A percentile compares a stretch with the other conserved stretches of the same genome.
phyloP scores from a whole-genome alignment of 1,140 invertebrate genomes.

The fruit fly (Drosophila melanogaster) region DNA sequence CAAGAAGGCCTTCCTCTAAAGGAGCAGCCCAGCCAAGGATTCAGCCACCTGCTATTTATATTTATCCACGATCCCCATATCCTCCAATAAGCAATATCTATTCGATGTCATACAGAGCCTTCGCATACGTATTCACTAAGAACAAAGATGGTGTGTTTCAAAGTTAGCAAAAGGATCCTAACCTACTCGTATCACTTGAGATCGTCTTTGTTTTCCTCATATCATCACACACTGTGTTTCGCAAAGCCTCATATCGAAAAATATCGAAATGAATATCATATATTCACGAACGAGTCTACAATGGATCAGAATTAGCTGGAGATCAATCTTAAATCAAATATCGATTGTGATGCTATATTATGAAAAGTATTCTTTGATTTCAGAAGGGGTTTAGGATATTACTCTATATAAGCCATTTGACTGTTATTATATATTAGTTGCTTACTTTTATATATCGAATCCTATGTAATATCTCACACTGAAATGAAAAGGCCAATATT shows the following conservation, averaged over 20 bases:
- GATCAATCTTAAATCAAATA: conserved; percentile 1
- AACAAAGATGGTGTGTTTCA: conserved; percentile 8
- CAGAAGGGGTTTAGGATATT: no score
- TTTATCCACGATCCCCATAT: conserved; percentile 9
- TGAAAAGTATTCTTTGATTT: conserved; percentile 1
- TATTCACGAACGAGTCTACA: conserved; percentile 6
- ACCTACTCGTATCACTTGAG: background rate
- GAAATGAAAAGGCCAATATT: background rate
- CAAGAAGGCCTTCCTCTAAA: conserved; percentile 72
- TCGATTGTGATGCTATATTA: conserved; percentile 8
- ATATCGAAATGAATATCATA: conserved; percentile 26
- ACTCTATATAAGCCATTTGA: background rate
- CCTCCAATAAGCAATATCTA: conserved; percentile 69
- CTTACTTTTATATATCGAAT: background rate
- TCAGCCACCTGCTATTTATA: conserved; percentile 38
- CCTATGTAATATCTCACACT: background rate
- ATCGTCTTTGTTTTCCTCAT: conserved; percentile 4
- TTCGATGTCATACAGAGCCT: conserved; percentile 51
- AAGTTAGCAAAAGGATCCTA: conserved; percentile 17
- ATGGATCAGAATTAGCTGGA: background rate
- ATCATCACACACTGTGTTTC: background rate
- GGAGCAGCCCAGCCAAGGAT: conserved; percentile 27
- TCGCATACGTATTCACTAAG: conserved; percentile 62
- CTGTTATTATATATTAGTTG: conserved; percentile 1
- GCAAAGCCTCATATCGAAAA: background rate